Evolutionary conservation across 2,888 invertebrate genomes (phyloP).

Genomic region (Siphlonurus alternatus): DNA sequence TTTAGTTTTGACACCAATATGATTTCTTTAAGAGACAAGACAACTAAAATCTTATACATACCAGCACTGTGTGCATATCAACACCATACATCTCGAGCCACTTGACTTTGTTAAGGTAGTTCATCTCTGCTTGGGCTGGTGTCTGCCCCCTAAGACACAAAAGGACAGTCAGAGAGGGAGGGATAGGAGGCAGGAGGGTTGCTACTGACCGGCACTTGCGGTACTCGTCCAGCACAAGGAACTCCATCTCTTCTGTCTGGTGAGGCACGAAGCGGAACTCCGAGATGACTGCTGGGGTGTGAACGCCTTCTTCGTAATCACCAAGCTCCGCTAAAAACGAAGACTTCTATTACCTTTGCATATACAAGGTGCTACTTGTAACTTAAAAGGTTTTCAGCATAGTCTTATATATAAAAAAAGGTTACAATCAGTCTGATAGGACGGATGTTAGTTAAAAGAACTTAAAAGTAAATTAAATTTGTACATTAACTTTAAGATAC

Average conservation of each 20-base stretch:
- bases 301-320: constrained; percentile 81
- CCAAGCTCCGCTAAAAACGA: constrained; percentile 73
- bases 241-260: constrained; percentile 93
- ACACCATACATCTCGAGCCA: constrained; percentile 99
- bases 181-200: not conserved
- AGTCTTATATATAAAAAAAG: constrained; percentile 1
- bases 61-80: constrained; percentile 91
- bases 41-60: too few relatives aligned
- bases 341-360: constrained; percentile 3
- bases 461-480: too few relatives aligned
- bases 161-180: not conserved
- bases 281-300: constrained; percentile 92
- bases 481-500: too few relatives aligned
- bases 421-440: too few relatives aligned
- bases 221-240: constrained; percentile 82
- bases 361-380: not conserved
- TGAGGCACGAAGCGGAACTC: constrained; percentile 95
- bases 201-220: constrained; percentile 46
- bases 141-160: constrained; percentile 46
- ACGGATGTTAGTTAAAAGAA: too few relatives aligned
- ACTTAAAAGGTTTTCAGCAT: not conserved
- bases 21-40: too few relatives aligned
- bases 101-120: constrained; percentile 89
- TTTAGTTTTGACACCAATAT: too few relatives aligned
- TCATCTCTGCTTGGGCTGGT: constrained; percentile 90